Conservation (phyloP, 2,888 invertebrate species). For the Slavum lentiscoides region DNA sequence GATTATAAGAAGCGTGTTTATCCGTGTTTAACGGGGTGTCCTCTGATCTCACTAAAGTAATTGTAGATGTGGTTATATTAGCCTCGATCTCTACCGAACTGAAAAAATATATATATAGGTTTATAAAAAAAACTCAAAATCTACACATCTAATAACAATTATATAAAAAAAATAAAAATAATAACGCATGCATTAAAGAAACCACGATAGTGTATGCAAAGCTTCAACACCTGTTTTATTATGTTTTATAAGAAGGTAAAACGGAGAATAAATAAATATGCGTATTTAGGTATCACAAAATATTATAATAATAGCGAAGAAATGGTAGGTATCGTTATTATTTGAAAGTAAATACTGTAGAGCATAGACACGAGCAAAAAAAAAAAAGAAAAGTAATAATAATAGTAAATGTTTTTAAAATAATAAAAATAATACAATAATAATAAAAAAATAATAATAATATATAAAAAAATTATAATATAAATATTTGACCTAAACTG, state of each 20-base stretch:
- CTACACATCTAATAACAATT: slow-evolving; percentile 21
- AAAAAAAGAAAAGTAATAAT: slow-evolving; percentile 5
- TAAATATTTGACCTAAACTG: slow-evolving; percentile 6
- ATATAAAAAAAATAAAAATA: slow-evolving; percentile 16
- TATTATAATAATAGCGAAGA: slow-evolving; percentile 22
- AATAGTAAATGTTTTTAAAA: neutral
- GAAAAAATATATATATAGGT: slow-evolving; percentile 36
- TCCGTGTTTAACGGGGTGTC: slow-evolving; percentile 40
- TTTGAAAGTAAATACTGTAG: slow-evolving; percentile 30
- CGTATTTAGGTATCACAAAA: slow-evolving; percentile 21
- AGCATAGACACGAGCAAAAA: slow-evolving; percentile 38
- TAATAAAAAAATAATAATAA: neutral
- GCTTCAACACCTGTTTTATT: slow-evolving; percentile 28
- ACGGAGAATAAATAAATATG: slow-evolving; percentile 14
- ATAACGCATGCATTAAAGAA: slow-evolving; percentile 34
- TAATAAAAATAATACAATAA: neutral
- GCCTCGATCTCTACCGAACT: slow-evolving; percentile 40
- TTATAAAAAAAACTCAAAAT: slow-evolving; percentile 32
- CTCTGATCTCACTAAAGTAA: slow-evolving; percentile 28
- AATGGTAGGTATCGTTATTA: neutral
- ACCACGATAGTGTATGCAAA: slow-evolving; percentile 33
- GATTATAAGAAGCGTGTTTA: slow-evolving; percentile 21
- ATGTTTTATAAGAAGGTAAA: slow-evolving; percentile 9
- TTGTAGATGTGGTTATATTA: slow-evolving; percentile 40
- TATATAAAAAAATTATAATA: neutral